Evolutionary conservation across 1,140 invertebrate genomes (phyloP).

Genomic region (Centruroides sculpturatus): DNA sequence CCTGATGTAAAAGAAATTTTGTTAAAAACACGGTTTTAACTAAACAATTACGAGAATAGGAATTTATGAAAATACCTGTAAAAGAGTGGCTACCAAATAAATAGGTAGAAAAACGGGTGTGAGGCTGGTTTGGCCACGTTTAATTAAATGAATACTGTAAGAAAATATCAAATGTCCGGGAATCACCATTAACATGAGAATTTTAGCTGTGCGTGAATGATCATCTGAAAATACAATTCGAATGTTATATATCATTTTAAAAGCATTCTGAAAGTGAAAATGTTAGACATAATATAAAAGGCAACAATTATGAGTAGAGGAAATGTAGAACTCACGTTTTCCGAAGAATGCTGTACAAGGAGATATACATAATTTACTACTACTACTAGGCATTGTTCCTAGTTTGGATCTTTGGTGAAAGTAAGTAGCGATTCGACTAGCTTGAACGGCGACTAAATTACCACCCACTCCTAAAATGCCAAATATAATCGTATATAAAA

Average conservation of each 20-base stretch:
- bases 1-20: slow-evolving; percentile 17
- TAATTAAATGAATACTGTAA: slow-evolving; percentile 67
- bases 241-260: background rate
- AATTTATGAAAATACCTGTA: slow-evolving; percentile 44
- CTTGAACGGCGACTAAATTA: slow-evolving; percentile 85
- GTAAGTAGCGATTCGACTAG: slow-evolving; percentile 74
- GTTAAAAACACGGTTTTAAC: too few species aligned
- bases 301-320: too few species aligned
- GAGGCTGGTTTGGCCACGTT: slow-evolving; percentile 35
- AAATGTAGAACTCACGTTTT: slow-evolving; percentile 42
- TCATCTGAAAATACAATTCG: slow-evolving; percentile 5
- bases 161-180: slow-evolving; percentile 86
- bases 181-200: slow-evolving; percentile 67
- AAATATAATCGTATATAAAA: slow-evolving; percentile 11
- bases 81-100: slow-evolving; percentile 64
- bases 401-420: slow-evolving; percentile 45
- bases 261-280: too few species aligned
- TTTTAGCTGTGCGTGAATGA: slow-evolving; percentile 50
- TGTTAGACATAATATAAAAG: too few species aligned
- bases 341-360: slow-evolving; percentile 66
- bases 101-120: slow-evolving; percentile 54
- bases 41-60: too few species aligned
- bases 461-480: slow-evolving; percentile 56
- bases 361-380: slow-evolving; percentile 42
- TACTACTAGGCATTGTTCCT: slow-evolving; percentile 47